Evolutionary conservation across 1,140 invertebrate genomes (phyloP).

Genomic region (Probaryconus sp.): DNA sequence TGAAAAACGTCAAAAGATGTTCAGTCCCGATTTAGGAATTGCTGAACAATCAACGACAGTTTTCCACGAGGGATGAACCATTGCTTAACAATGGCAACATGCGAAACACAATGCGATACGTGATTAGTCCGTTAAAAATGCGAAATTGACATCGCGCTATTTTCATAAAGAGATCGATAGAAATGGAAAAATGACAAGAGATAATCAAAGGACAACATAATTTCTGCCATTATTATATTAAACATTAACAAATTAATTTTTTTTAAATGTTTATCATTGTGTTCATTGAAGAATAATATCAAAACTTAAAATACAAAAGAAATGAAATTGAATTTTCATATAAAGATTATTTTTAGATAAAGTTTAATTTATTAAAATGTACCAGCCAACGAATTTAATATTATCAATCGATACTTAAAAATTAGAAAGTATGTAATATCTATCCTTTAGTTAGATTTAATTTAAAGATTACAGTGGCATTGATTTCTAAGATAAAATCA

Average conservation of each 20-base stretch:
- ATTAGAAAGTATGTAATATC: too few relatives aligned
- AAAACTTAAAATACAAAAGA: background rate
- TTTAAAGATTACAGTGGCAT: too few relatives aligned
- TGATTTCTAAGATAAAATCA: too few relatives aligned
- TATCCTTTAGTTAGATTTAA: too few relatives aligned
- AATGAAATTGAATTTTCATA: background rate
- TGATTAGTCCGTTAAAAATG: slow-evolving; percentile 68
- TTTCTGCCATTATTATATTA: background rate
- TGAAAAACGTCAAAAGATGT: slow-evolving; percentile 24
- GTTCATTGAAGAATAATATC: background rate
- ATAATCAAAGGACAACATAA: background rate
- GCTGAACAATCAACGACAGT: slow-evolving; percentile 1
- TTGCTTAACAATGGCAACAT: background rate
- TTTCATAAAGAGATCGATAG: too few relatives aligned
- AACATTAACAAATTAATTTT: background rate
- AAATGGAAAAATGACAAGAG: background rate
- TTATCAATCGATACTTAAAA: background rate
- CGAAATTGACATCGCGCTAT: too few relatives aligned
- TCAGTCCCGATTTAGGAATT: slow-evolving; percentile 5
- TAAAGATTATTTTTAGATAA: too few relatives aligned
- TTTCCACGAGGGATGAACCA: slow-evolving; percentile 15
- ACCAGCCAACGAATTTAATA: slow-evolving; percentile 8
- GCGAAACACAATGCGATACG: slow-evolving; percentile 28
- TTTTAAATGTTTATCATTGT: background rate
- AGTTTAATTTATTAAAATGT: too few relatives aligned